Base-by-base conservation (phyloP, 2,888 invertebrate genomes). In the Pristionchus entomophagus region DNA sequence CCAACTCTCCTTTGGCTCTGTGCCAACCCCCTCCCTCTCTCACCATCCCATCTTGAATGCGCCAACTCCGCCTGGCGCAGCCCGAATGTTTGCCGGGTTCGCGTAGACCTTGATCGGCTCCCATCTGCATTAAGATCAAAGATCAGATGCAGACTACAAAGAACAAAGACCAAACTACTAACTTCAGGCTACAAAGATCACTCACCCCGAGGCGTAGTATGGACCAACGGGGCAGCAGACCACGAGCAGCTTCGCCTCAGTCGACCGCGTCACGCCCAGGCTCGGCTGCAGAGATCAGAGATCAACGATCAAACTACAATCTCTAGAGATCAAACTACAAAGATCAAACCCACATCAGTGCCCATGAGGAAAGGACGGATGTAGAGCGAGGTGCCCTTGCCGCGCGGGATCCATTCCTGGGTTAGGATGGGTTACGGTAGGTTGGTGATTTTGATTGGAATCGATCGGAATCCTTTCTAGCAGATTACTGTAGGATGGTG, bases 281-380 rank as follows among this genome's bases (percentile, higher is more conserved):
- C n/a, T n/a, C n/a, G n/a, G n/a, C n/a, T n/a, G n/a, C 88, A 99
- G 95, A 0, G 97, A 96, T 22, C 45, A 45, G 45, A 45, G 45
- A 41, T 82, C 56, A 56, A 41, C 29, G n/a, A n/a, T n/a, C n/a
- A n/a, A n/a, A n/a, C n/a, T n/a, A n/a, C n/a, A n/a, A n/a, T n/a
- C n/a, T n/a, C n/a, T n/a, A n/a, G n/a, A n/a, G n/a, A n/a, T n/a
- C n/a, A n/a, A n/a, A n/a, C n/a, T n/a, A n/a, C n/a, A n/a, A n/a
- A n/a, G n/a, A n/a, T n/a, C n/a, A n/a, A n/a, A n/a, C n/a, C n/a
- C n/a, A 98, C 98, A 95, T 99, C 98, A 86, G 97, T 97, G 86
- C 97, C 98, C 93, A 99, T 98, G 85, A 97, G 94, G 19, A 98
- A 97, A 38, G 99, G 99, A 92, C 99, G 95, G 89, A 99, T 96